phyloP scores from a whole-genome alignment of 2,113 vertebrate genomes.

The Pangasianodon hypophthalmus region DNA sequence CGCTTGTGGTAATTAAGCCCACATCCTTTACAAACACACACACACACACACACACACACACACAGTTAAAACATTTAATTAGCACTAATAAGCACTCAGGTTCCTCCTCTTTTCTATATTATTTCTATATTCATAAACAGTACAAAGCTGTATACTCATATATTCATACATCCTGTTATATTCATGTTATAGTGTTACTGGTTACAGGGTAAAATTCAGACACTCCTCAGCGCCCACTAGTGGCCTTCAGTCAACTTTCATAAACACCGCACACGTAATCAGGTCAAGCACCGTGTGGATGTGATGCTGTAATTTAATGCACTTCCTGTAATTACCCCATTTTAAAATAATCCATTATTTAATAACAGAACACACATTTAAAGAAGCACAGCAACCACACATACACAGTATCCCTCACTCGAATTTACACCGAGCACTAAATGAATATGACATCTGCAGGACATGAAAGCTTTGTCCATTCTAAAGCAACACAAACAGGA shows the following conservation, averaged over 20 bases:
- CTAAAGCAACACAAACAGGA: constrained; percentile 35
- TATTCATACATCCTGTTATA: neutral
- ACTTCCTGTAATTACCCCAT: constrained; percentile 20
- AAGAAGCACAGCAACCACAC: neutral
- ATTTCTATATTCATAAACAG: neutral
- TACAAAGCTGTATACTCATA: neutral
- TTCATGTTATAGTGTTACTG: neutral
- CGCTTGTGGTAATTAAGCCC: constrained; percentile 98
- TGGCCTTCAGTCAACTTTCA: constrained; percentile 13
- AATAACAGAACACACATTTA: neutral
- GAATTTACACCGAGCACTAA: neutral
- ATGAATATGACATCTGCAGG: constrained; percentile 13
- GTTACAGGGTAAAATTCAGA: neutral
- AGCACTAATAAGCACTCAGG: too few relatives aligned
- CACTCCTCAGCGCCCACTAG: constrained; percentile 40
- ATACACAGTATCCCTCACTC: neutral
- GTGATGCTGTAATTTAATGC: neutral
- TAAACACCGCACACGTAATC: neutral
- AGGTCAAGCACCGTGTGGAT: constrained; percentile 1
- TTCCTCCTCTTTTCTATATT: neutral
- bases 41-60: neutral
- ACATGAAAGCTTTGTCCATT: constrained; percentile 39
- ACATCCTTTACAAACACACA: constrained; percentile 78
- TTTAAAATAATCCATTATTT: constrained; percentile 26
- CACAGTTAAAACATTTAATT: constrained; percentile 2